Evolutionary conservation across 2,888 invertebrate genomes (phyloP).

Genomic region (Leistus spinibarbis): DNA sequence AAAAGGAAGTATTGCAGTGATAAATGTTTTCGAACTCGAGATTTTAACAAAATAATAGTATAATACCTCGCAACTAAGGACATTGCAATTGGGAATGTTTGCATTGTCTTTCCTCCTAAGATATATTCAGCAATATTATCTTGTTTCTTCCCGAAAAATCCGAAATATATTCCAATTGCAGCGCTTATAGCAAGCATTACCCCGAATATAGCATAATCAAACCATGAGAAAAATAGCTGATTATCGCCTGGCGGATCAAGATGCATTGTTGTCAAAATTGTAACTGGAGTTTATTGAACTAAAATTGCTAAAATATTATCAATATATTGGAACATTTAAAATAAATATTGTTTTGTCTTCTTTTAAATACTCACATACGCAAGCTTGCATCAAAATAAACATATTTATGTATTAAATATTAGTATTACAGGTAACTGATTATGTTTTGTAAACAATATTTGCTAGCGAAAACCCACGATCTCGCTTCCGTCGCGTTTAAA

Average conservation of each 20-base stretch:
- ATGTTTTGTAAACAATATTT: background rate
- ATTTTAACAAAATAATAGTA: too few species aligned
- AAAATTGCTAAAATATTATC: background rate
- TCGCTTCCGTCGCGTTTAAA: background rate
- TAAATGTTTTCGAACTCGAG: background rate
- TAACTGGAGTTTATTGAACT: background rate
- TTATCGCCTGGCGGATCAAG: conserved; percentile 9
- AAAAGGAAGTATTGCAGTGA: background rate
- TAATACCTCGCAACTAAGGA: conserved; percentile 63
- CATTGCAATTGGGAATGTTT: conserved; percentile 72
- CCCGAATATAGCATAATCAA: conserved; percentile 63
- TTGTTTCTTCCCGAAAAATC: conserved; percentile 63
- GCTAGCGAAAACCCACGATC: background rate
- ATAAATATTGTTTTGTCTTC: background rate
- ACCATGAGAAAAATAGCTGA: conserved; percentile 58
- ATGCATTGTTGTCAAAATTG: background rate
- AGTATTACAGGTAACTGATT: background rate
- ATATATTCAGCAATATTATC: conserved; percentile 72
- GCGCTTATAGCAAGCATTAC: conserved; percentile 61
- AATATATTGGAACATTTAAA: background rate
- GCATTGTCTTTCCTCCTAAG: conserved; percentile 75
- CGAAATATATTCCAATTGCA: conserved; percentile 66
- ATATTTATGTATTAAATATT: background rate
- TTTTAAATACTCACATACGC: too few species aligned
- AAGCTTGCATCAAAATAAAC: background rate